Conservation (phyloP, 2,113 vertebrate species). For the Nothocercus julius region DNA sequence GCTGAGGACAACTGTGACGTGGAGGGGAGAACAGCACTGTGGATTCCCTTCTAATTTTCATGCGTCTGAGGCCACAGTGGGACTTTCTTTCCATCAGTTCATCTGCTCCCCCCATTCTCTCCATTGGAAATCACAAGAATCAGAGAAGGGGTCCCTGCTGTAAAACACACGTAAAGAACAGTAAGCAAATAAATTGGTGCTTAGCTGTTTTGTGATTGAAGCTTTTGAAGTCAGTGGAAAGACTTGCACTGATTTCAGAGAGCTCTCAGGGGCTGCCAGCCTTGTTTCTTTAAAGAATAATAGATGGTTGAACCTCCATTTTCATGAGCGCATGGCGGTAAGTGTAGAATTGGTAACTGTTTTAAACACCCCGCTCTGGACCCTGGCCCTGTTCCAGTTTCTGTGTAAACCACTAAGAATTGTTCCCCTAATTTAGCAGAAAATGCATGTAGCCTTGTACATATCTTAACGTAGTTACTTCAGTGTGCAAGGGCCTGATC, state of each 20-base stretch:
- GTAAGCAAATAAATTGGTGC: background rate
- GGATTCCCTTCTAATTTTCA: background rate
- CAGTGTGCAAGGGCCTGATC: rapidly evolving
- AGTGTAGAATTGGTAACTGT: background rate
- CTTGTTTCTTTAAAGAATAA: rapidly evolving
- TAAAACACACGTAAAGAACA: background rate
- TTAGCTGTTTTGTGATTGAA: background rate
- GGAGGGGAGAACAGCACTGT: background rate
- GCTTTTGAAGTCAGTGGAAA: background rate
- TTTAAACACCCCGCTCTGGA: background rate
- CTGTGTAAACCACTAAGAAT: rapidly evolving
- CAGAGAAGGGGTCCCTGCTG: background rate
- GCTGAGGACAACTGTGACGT: background rate
- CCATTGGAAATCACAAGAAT: background rate
- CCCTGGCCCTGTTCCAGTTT: background rate
- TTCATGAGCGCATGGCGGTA: background rate
- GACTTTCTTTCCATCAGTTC: background rate
- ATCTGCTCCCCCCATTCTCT: background rate
- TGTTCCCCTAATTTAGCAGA: background rate
- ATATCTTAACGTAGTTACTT: background rate
- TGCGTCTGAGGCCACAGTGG: rapidly evolving
- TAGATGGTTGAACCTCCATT: background rate
- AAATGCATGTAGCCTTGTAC: background rate
- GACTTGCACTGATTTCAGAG: background rate
- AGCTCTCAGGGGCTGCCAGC: rapidly evolving